A percentile compares a stretch with the other conserved stretches of the same genome.
These are phyloP conservation scores for Cynoglossus semilaevis DNA, from an alignment of 2,113 vertebrate species.

Conservation along the genomic window DNA sequence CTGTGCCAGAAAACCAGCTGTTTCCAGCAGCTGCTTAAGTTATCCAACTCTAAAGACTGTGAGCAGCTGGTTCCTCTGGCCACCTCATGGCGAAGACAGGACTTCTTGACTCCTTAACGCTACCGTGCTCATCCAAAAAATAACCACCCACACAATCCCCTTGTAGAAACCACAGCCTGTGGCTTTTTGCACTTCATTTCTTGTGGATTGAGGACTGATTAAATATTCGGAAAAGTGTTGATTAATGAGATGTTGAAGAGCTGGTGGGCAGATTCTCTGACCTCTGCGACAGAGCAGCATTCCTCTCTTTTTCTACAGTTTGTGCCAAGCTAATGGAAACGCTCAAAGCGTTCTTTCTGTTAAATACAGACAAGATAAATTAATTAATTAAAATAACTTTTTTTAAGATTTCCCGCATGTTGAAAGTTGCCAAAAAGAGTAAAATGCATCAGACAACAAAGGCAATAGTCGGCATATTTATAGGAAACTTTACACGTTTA, in stretches of 20 bases:
- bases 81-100: background rate
- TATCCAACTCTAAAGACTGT: background rate
- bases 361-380: too few species aligned
- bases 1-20: conserved; percentile 10
- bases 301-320: background rate
- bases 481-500: too few species aligned
- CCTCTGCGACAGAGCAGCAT: too few species aligned
- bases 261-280: background rate
- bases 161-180: background rate
- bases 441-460: too few species aligned
- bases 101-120: background rate
- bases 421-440: too few species aligned
- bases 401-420: too few species aligned
- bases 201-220: background rate
- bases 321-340: background rate
- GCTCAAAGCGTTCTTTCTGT: too few species aligned
- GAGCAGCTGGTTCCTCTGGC: background rate
- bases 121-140: background rate
- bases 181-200: background rate
- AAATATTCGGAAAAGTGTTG: background rate
- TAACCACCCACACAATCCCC: background rate
- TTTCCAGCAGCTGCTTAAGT: conserved; percentile 1
- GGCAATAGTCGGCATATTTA: too few species aligned
- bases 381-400: too few species aligned
- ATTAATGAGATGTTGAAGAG: background rate